Conservation (phyloP, 2,797 vertebrate genomes). For the Xyrichtys novacula region DNA sequence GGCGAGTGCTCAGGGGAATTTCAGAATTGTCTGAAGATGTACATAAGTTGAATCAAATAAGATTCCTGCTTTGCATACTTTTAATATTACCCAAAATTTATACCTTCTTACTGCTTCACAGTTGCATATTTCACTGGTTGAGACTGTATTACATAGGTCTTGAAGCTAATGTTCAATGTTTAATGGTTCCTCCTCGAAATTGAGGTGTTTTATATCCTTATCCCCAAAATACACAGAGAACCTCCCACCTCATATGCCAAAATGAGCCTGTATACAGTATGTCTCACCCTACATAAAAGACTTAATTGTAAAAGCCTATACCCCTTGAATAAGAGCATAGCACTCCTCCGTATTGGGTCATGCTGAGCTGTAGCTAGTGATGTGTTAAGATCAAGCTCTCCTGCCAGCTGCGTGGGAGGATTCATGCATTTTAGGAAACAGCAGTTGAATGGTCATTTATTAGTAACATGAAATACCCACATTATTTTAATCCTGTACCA, state of each 20-base stretch:
- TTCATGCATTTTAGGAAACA: constrained; percentile 48
- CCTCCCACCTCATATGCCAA: constrained; percentile 20
- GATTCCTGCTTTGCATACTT: too few relatives aligned
- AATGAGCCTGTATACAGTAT: constrained; percentile 36
- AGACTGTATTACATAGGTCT: too few relatives aligned
- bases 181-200: too few relatives aligned
- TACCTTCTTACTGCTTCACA: too few relatives aligned
- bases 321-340: constrained; percentile 28
- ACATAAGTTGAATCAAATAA: too few relatives aligned
- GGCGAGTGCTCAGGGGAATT: too few relatives aligned
- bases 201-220: too few relatives aligned
- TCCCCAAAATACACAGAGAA: neutral
- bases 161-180: too few relatives aligned
- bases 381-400: constrained; percentile 31
- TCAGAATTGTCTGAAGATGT: too few relatives aligned
- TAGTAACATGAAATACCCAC: constrained; percentile 37
- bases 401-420: constrained; percentile 54
- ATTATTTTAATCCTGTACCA: constrained; percentile 44
- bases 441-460: constrained; percentile 59
- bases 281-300: constrained; percentile 40
- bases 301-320: constrained; percentile 56
- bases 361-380: constrained; percentile 23
- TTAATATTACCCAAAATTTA: too few relatives aligned
- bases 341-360: constrained; percentile 28
- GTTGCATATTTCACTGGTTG: too few relatives aligned